These are phyloP conservation scores for Drosophila koepferae DNA, from an alignment of 2,888 invertebrate species.

Conservation along the genomic window DNA sequence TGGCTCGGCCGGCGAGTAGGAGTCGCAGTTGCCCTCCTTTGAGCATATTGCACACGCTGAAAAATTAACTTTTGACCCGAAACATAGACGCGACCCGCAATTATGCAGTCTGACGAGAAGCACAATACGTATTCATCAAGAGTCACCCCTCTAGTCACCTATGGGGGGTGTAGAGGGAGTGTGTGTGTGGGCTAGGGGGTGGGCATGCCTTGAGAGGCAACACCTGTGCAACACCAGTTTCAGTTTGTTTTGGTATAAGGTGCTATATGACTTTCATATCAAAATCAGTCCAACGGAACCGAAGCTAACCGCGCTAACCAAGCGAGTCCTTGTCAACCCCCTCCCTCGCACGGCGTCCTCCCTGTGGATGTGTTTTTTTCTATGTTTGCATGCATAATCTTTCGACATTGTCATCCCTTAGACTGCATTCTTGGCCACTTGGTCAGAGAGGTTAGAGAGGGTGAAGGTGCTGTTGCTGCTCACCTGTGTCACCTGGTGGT, in stretches of 20 bases:
- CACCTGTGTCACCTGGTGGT: constrained; percentile 58
- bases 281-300: constrained; percentile 81
- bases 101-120: constrained; percentile 45
- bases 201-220: constrained; percentile 72
- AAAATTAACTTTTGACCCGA: constrained; percentile 78
- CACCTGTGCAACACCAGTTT: constrained; percentile 70
- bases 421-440: constrained; percentile 52
- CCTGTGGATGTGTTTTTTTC: constrained; percentile 53
- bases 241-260: constrained; percentile 52
- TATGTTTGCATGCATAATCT: constrained; percentile 77
- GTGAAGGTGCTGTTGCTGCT: constrained; percentile 37
- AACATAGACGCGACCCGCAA: constrained; percentile 57
- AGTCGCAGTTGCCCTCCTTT: constrained; percentile 40
- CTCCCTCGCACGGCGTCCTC: neutral
- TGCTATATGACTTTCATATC: constrained; percentile 78
- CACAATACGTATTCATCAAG: constrained; percentile 50
- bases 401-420: constrained; percentile 75
- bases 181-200: constrained; percentile 4
- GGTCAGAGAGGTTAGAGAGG: constrained; percentile 8
- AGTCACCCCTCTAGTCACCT: constrained; percentile 45
- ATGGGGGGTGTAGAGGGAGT: neutral
- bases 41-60: constrained; percentile 69
- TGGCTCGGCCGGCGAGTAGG: constrained; percentile 10
- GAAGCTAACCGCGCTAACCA: constrained; percentile 52
- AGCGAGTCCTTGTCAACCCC: constrained; percentile 17